phyloP scores from a whole-genome alignment of 30 jellyfish, hydroid and myxozoan genomes.

The Pelagia noctiluca region DNA sequence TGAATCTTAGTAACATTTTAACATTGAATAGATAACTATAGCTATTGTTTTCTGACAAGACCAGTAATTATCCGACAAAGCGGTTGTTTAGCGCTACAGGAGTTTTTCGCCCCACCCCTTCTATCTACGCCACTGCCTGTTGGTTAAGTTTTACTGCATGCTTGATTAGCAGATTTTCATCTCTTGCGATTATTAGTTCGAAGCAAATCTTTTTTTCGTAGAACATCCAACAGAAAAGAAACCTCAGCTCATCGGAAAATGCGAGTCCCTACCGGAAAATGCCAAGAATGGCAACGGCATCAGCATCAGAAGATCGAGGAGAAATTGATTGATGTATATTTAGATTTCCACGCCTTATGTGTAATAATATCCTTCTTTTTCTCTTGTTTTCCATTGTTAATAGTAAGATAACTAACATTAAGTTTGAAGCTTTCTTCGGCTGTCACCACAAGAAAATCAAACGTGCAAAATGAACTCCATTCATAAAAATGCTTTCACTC shows the following conservation, averaged over 20 bases:
- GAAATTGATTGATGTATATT: no score
- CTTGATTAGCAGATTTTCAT: background rate
- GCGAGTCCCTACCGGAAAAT: slow-evolving; percentile 73
- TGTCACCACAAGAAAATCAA: no score
- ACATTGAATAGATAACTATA: no score
- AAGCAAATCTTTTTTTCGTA: background rate
- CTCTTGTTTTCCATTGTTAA: no score
- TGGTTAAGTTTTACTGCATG: background rate
- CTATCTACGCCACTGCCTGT: background rate
- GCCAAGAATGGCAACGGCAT: slow-evolving; percentile 67
- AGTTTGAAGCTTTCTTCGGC: no score
- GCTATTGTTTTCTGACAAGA: background rate
- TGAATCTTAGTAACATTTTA: background rate
- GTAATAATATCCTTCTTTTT: no score
- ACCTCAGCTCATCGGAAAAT: slow-evolving; percentile 49
- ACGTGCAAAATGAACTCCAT: no score
- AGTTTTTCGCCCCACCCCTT: background rate
- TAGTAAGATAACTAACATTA: no score
- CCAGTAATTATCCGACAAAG: background rate
- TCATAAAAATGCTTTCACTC: no score
- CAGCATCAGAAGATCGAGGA: slow-evolving; percentile 1
- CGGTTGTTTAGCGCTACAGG: background rate
- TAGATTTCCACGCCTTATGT: no score
- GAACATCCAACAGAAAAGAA: slow-evolving; percentile 63
- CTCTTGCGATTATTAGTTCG: background rate